Base-by-base conservation (phyloP, 35 echinoderm and acorn worm genomes). In the Lytechinus pictus region DNA sequence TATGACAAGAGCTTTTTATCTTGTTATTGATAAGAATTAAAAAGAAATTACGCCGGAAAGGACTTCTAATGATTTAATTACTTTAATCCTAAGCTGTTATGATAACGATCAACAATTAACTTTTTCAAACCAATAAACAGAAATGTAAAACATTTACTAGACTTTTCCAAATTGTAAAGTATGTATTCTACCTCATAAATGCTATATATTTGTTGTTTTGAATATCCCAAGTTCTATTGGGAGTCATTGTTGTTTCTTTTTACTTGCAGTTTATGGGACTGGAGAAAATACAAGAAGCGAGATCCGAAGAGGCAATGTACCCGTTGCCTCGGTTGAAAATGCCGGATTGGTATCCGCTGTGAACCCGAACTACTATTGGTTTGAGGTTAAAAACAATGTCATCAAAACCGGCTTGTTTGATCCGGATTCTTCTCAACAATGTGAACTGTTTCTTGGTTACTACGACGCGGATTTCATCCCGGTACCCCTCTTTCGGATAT, bases 361-460 rank as follows among this genome's bases (percentile, higher is more conserved):
- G 21, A 54, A 93, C 8, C 92, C 92, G 55, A 54, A 54, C 27
- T 93, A 57, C 92, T 93, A 53, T 28, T 93, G 92, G 92, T 93
- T 93, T 57, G 54, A 53, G 11, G 52, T 93, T 9, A 54, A 93
- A 93, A 54, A 57, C 27, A 10, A 57, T 54, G 52, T 54, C 52
- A 57, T 93, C 11, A 9, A 9, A 27, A 54, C 55, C 27, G 92
- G 92, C 13, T 27, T 57, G 53, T 93, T 93, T 93, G 92, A 93
- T 55, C 92, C 55, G 9, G 92, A 14, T 53, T 53, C 92, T 54
- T 27, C 53, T 57, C 52, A 57, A 28, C 54, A 54, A 9, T 93
- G 92, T 57, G 53, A 13, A 53, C 52, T 53, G 8, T 93, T 93
- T 54, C 52, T 93, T 57, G 53, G 28, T 27, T 93, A 55, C 92